Evolutionary conservation across 2,113 vertebrate genomes (phyloP).

Genomic region (Probosciger aterrimus): DNA sequence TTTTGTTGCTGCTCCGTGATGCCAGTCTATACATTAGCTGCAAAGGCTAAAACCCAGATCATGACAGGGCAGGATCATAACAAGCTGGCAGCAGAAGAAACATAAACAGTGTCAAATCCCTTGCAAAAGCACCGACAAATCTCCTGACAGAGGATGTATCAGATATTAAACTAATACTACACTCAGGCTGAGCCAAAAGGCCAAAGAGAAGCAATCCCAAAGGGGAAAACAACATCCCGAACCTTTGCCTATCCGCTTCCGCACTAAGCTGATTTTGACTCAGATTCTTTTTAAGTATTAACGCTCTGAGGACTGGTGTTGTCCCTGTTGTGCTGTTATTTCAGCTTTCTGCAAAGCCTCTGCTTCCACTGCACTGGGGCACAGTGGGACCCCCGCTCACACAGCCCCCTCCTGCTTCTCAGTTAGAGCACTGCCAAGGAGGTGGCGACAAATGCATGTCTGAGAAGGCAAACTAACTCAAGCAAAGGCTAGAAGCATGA

Average conservation of each 20-base stretch:
- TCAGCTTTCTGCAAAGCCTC: neutral
- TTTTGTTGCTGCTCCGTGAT: neutral
- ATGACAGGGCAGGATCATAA: neutral
- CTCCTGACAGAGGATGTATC: neutral
- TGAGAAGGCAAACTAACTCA: neutral
- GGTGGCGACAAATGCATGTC: neutral
- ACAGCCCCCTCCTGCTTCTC: neutral
- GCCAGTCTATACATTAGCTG: neutral
- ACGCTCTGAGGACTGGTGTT: neutral
- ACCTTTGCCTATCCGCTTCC: neutral
- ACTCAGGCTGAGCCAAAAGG: neutral
- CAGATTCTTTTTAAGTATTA: neutral
- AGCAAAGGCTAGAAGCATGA: neutral
- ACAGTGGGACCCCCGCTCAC: neutral
- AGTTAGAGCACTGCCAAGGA: neutral
- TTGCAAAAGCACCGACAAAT: neutral
- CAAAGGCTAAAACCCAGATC: neutral
- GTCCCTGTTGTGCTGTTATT: neutral
- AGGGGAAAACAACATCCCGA: neutral
- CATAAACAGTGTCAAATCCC: neutral
- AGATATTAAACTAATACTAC: neutral
- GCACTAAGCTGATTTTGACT: neutral
- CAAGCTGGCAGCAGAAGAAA: neutral
- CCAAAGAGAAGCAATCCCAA: neutral
- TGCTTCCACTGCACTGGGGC: accelerated